Conservation (phyloP, 2,113 vertebrate species). For the Struthidea cinerea region DNA sequence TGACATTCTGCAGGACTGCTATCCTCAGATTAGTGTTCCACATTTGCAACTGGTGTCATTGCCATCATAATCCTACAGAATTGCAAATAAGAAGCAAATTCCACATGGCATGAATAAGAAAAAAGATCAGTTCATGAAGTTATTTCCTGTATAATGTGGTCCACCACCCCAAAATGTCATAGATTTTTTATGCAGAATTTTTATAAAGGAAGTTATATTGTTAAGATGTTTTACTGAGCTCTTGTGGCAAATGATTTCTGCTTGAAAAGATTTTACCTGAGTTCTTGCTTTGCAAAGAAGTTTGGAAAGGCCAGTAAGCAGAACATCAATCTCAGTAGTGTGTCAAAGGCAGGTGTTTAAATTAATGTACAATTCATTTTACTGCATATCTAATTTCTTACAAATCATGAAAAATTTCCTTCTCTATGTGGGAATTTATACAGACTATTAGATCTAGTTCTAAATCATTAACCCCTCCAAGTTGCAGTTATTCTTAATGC, state of each 20-base stretch:
- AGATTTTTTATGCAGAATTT: not conserved
- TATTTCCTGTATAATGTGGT: not conserved
- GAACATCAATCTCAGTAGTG: not conserved
- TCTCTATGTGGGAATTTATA: slow-evolving; percentile 34
- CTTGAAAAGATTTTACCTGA: not conserved
- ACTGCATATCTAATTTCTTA: slow-evolving; percentile 43
- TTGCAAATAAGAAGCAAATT: not conserved
- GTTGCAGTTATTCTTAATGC: slow-evolving; percentile 8
- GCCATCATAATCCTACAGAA: not conserved
- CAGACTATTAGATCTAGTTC: slow-evolving; percentile 55
- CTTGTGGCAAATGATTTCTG: not conserved
- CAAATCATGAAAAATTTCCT: slow-evolving; percentile 40
- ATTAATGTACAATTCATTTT: slow-evolving; percentile 53
- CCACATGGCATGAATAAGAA: not conserved
- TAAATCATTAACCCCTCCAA: slow-evolving; percentile 47
- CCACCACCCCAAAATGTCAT: not conserved
- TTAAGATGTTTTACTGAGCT: not conserved
- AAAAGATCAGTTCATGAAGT: not conserved
- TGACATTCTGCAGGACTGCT: not conserved
- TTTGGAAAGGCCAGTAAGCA: slow-evolving; percentile 9
- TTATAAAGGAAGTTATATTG: not conserved
- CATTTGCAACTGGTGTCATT: not conserved
- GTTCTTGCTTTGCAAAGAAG: not conserved
- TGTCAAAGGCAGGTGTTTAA: slow-evolving; percentile 47
- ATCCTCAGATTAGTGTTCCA: not conserved